Base-by-base conservation (phyloP, 2,888 invertebrate species). In the Druceiella hillmani region DNA sequence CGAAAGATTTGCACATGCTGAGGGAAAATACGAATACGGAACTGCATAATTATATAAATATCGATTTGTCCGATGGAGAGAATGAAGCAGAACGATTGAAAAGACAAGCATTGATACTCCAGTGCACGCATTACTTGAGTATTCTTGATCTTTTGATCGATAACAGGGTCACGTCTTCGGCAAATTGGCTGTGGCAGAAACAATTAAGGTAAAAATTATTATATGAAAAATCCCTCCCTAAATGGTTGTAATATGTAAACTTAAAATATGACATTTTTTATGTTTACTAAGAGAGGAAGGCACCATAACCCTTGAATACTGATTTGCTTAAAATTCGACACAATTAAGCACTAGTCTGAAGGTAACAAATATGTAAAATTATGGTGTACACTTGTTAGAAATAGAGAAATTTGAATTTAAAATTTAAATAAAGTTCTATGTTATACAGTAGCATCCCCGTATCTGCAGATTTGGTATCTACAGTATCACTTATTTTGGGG, bases 141-240 rank as follows among this genome's bases (percentile, higher is more conserved):
- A 81, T 97, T 14, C 78, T 95, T 24, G 83, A 86, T 53, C 76
- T 79, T 49, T 72, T 99, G 35, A 76, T 90, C 41, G 74, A 75
- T 30, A 74, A 78, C 45, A 80, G 79, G 57, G 78, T 85, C 1
- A 77, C 76, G 17, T 76, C 76, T 46, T 57, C 74, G 7, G 71
- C 65, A 11, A 86, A 92, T 56, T 99, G 99, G 99, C 69, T 78
- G 32, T 99, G 99, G 99, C 87, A 90, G 61, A 89, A 90, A 61
- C 97, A 97, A 60, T 74, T 98, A 30, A 79, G 92, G 79, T 85
- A 60, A 45, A 41, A 36, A 26, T 31, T 37, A 4, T 51, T 43
- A 34, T 17, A 34, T 38, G 27, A 33, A 36, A 36, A 32, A 12
- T 11, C 13, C n/a, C 17, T 13, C 25, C 38, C 12, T 3, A 34